phyloP scores from a whole-genome alignment of 2,888 invertebrate genomes.

The Orthosia gracilis region DNA sequence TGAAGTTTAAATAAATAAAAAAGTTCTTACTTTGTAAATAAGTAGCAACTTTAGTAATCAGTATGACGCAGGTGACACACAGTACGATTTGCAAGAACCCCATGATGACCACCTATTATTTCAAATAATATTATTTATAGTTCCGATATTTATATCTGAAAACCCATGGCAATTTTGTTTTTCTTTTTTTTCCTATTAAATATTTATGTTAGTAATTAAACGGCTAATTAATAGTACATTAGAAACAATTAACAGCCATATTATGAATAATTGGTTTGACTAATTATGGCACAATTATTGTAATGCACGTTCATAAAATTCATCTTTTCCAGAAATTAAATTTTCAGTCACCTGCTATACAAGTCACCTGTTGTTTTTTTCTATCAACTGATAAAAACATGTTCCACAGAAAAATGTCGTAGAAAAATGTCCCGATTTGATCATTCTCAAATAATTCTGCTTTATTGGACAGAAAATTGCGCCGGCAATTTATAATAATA shows the following conservation, averaged over 20 bases:
- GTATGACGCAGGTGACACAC: neutral
- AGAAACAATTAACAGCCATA: neutral
- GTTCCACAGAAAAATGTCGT: too few relatives aligned
- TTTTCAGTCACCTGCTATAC: too few relatives aligned
- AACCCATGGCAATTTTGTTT: neutral
- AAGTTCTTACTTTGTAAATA: slow-evolving; percentile 1
- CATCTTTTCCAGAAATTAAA: too few relatives aligned
- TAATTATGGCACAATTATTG: neutral
- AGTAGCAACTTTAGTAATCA: neutral
- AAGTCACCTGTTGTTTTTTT: too few relatives aligned
- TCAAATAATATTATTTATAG: neutral
- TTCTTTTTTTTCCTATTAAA: too few relatives aligned
- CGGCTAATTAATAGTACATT: neutral
- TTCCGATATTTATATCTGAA: neutral
- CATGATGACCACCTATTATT: neutral
- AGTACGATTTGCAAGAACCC: neutral
- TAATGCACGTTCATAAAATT: neutral
- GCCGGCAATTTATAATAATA: too few relatives aligned
- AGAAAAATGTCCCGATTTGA: too few relatives aligned
- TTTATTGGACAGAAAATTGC: too few relatives aligned
- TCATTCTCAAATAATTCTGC: too few relatives aligned
- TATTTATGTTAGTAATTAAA: neutral
- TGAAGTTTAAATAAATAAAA: too few relatives aligned
- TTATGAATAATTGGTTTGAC: too few relatives aligned
- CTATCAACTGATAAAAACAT: too few relatives aligned